Percentiles rank a stretch among this genome's conserved stretches.
These are phyloP conservation scores for Chaenodraco wilsoni DNA, from an alignment of 2,797 vertebrate species.

Conservation along the genomic window DNA sequence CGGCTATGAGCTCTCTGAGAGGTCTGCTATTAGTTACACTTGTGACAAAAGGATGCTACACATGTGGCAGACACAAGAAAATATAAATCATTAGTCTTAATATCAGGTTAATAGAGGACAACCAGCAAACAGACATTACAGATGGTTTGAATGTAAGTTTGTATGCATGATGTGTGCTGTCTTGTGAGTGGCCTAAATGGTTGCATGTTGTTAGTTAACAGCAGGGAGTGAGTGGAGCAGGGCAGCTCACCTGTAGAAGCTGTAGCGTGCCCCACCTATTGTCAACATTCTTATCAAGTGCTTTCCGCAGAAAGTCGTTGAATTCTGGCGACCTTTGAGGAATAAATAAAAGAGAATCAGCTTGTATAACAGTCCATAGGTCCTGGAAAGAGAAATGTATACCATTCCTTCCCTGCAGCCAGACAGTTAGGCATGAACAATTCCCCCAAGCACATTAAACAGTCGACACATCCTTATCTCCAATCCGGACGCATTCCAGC, in stretches of 20 bases:
- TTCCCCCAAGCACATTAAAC: slow-evolving; percentile 28
- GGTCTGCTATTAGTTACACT: slow-evolving; percentile 90
- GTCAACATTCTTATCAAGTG: slow-evolving; percentile 97
- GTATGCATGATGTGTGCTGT: not conserved
- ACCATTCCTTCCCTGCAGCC: not conserved
- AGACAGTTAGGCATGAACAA: slow-evolving; percentile 27
- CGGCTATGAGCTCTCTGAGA: slow-evolving; percentile 94
- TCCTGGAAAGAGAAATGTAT: slow-evolving; percentile 1
- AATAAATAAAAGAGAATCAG: slow-evolving; percentile 24
- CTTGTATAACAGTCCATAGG: not conserved
- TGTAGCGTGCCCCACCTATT: slow-evolving; percentile 90
- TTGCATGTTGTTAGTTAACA: slow-evolving; percentile 10
- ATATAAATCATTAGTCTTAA: not conserved
- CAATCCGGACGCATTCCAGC: slow-evolving; percentile 40
- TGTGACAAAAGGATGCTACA: slow-evolving; percentile 94
- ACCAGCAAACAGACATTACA: not conserved
- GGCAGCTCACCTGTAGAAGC: slow-evolving; percentile 89
- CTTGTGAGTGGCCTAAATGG: not conserved
- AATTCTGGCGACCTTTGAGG: slow-evolving; percentile 92
- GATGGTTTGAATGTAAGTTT: not conserved
- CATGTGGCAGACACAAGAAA: slow-evolving; percentile 9
- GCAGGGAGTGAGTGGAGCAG: not conserved
- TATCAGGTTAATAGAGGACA: slow-evolving; percentile 8
- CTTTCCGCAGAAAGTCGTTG: slow-evolving; percentile 94
- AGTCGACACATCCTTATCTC: slow-evolving; percentile 42